Base-by-base conservation (phyloP, 1,140 invertebrate genomes). In the Pseudomyrmex cubaensis region DNA sequence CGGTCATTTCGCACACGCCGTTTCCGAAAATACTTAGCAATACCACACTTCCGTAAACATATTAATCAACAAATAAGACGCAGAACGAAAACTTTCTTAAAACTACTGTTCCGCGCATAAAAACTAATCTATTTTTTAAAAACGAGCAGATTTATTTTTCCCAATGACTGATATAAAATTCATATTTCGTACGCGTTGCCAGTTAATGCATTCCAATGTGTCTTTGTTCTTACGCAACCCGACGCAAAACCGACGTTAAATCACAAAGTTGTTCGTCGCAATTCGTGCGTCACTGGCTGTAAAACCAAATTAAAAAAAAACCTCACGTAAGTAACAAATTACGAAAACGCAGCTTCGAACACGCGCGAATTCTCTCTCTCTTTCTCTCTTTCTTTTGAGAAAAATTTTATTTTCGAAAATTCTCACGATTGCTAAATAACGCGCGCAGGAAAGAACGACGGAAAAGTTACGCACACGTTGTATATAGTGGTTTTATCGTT, bases 401-500 rank as follows among this genome's bases (percentile, higher is more conserved):
- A 35, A 35, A 35, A 35, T 7, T 35, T 35, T 7, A 35, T 35
- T 35, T 35, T 35, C 35, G 35, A 35, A 35, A 35, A 35, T 35
- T 57, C 5, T 57, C 56, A n/a, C 56, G 15, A 57, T n/a, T 2
- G 2, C 5, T n/a, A 7, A 59, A 13, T 13, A 52, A 52, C 13
- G 50, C 35, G 13, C 13, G 13, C 50, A 12, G 7, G 10, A 44
- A 76, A 35, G 35, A n/a, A 63, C 5, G 4, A 46, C 35, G 67
- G 70, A 85, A 85, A 85, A 87, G 87, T 87, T 85, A 83, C 67
- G 75, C 48, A 80, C 48, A 57, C 17, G 52, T 25, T 64, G 87
- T 5, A 7, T 7, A 75, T 88, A 85, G 63, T 62, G 73, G 75
- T 78, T 84, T 90, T 90, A 90, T 90, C 89, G 80, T 52, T 59